A percentile compares a stretch with the other conserved stretches of the same genome.
These are phyloP conservation scores for Leuctra nigra DNA, from an alignment of 2,888 invertebrate genomes.

Conservation along the genomic window DNA sequence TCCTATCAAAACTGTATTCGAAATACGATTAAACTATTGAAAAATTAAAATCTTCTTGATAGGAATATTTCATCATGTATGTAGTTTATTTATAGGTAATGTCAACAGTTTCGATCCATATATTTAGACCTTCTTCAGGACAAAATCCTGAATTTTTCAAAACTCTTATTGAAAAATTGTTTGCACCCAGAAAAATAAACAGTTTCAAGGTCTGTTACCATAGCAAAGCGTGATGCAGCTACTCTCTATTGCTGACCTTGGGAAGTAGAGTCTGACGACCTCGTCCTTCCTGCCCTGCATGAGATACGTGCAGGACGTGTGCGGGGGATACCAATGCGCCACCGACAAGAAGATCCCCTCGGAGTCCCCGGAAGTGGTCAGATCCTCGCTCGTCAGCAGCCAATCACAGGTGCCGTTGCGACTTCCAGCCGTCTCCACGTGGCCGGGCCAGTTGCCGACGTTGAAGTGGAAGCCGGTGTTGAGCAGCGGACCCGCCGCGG, in stretches of 20 bases:
- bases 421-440: conserved; percentile 82
- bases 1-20: too few relatives aligned
- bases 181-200: too few relatives aligned
- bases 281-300: conserved; percentile 82
- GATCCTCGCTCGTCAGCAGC: conserved; percentile 75
- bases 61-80: too few relatives aligned
- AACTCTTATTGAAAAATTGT: too few relatives aligned
- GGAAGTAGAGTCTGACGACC: conserved; percentile 83
- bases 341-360: conserved; percentile 88
- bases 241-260: conserved; percentile 70
- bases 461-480: conserved; percentile 94
- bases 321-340: conserved; percentile 91
- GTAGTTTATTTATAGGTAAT: too few relatives aligned
- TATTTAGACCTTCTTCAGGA: too few relatives aligned
- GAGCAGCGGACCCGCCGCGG: conserved; percentile 79
- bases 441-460: conserved; percentile 90
- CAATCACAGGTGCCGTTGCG: conserved; percentile 84
- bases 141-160: too few relatives aligned
- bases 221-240: too few relatives aligned
- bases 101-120: too few relatives aligned
- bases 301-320: conserved; percentile 85
- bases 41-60: too few relatives aligned
- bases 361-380: conserved; percentile 69
- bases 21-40: too few relatives aligned
- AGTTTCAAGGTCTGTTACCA: too few relatives aligned